phyloP scores from a whole-genome alignment of 2,113 vertebrate species.

The Poeciliopsis retropinna region DNA sequence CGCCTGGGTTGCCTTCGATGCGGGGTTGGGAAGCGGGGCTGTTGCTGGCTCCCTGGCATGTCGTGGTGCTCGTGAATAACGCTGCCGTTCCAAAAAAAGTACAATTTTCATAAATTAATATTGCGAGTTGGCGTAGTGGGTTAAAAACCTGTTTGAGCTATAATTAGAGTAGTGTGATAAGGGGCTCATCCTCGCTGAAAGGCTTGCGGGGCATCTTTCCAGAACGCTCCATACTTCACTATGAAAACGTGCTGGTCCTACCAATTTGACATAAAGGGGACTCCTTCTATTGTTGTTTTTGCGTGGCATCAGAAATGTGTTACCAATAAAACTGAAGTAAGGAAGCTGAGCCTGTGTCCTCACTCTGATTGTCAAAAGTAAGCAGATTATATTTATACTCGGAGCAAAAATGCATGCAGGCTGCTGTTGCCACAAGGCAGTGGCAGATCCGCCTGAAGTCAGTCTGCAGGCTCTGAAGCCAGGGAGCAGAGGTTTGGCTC shows the following conservation, averaged over 20 bases:
- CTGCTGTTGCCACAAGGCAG: constrained; percentile 30
- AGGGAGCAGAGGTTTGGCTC: neutral
- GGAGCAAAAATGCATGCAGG: neutral
- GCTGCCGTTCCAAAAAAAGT: neutral
- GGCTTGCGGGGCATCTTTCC: constrained; percentile 17
- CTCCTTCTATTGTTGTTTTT: neutral
- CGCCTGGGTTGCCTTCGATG: constrained; percentile 32
- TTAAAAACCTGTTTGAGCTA: neutral
- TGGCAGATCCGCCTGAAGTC: constrained; percentile 1
- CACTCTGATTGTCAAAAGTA: neutral
- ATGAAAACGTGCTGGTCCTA: neutral
- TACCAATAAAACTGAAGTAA: neutral
- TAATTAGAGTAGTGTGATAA: neutral
- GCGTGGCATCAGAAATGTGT: neutral
- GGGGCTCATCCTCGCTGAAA: neutral
- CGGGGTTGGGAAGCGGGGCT: constrained; percentile 11
- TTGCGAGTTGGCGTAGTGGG: too few relatives aligned
- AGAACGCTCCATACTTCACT: constrained; percentile 19
- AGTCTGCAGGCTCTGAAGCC: neutral
- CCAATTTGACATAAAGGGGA: neutral
- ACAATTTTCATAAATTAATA: fast-evolving
- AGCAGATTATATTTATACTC: constrained; percentile 8
- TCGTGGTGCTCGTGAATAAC: neutral
- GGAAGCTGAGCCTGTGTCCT: neutral
- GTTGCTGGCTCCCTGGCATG: constrained; percentile 22